Evolutionary conservation across 2,113 vertebrate genomes (phyloP).

Genomic region (Polypterus senegalus): DNA sequence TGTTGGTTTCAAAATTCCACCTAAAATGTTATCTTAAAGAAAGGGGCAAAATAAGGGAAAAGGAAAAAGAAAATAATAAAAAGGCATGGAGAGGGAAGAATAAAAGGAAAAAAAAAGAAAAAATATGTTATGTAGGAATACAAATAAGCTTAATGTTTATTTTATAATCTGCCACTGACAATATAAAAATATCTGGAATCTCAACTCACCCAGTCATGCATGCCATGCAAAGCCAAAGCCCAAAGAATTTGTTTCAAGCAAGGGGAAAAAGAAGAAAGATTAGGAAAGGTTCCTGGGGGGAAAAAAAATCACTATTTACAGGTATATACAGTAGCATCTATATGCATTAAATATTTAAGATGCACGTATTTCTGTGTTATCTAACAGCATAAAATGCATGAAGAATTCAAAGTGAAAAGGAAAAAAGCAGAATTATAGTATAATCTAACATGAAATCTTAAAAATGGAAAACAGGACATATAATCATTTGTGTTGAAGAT

Average conservation of each 20-base stretch:
- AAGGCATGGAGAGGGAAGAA: background rate
- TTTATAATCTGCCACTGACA: constrained; percentile 14
- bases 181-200: constrained; percentile 17
- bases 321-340: no score
- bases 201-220: constrained; percentile 57
- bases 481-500: no score
- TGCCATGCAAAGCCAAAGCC: constrained; percentile 51
- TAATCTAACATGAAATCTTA: no score
- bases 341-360: no score
- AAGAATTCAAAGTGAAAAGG: no score
- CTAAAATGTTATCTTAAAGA: constrained; percentile 77
- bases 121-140: constrained; percentile 23
- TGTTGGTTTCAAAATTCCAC: constrained; percentile 87
- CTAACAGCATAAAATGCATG: no score
- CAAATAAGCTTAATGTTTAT: constrained; percentile 12
- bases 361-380: no score
- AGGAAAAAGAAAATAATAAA: constrained; percentile 11
- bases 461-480: no score
- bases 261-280: constrained; percentile 17
- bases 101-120: constrained; percentile 5
- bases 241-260: constrained; percentile 24
- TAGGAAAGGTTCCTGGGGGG: background rate
- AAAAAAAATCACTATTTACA: background rate
- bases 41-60: constrained; percentile 14
- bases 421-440: no score